Evolutionary conservation across 2,113 vertebrate genomes (phyloP).

Genomic region (Pelobates fuscus): DNA sequence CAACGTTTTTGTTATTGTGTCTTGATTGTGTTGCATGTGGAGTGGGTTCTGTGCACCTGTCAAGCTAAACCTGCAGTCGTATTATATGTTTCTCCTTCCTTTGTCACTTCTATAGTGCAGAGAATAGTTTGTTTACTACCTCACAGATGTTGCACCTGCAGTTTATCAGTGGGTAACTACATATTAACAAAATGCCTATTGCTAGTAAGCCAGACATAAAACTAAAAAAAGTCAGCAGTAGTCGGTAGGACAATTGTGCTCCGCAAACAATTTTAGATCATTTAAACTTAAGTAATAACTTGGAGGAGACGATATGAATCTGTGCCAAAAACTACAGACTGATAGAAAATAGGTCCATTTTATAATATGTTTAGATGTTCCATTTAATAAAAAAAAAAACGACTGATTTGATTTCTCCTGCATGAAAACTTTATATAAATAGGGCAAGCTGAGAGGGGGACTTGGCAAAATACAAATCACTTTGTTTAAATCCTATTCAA

Average conservation of each 20-base stretch:
- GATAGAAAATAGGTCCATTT: constrained; percentile 12
- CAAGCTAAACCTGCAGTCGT: constrained; percentile 16
- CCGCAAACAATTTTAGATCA: constrained; percentile 49
- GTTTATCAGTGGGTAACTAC: constrained; percentile 47
- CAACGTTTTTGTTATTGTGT: constrained; percentile 37
- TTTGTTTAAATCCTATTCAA: too few species aligned
- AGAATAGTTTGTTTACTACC: constrained; percentile 49
- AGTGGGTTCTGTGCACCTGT: constrained; percentile 43
- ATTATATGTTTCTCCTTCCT: constrained; percentile 41
- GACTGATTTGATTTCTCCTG: neutral
- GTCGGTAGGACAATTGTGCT: constrained; percentile 24
- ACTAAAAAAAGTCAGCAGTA: constrained; percentile 37
- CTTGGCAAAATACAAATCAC: too few species aligned
- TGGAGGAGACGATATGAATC: constrained; percentile 34
- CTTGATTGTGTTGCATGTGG: constrained; percentile 38
- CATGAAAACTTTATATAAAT: neutral
- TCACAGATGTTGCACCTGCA: constrained; percentile 42
- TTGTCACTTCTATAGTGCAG: constrained; percentile 36
- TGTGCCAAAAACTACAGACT: constrained; percentile 23
- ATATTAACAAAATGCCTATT: constrained; percentile 47
- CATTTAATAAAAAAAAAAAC: constrained; percentile 12
- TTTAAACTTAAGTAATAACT: constrained; percentile 49
- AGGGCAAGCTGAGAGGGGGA: too few species aligned
- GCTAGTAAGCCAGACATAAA: constrained; percentile 45
- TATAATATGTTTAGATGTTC: neutral